Conservation (phyloP, 2,888 invertebrate species). For the Dusona sp. region DNA sequence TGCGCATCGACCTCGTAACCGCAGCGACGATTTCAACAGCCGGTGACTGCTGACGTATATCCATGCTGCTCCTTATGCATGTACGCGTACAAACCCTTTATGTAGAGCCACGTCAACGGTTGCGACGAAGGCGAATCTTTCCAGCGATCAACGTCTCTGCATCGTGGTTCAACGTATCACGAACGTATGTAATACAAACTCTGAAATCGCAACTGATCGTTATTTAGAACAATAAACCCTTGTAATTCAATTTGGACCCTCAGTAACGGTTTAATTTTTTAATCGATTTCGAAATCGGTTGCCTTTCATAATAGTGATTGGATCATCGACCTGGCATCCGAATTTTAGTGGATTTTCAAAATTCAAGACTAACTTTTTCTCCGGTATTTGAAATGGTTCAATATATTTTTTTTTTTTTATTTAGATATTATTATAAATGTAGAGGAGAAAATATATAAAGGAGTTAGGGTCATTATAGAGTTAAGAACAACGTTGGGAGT, state of each 20-base stretch:
- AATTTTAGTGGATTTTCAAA: neutral
- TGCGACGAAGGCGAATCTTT: constrained; percentile 11
- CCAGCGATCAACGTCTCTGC: constrained; percentile 10
- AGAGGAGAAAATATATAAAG: no score
- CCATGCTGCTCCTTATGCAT: neutral
- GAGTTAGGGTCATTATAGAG: no score
- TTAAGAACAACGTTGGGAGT: no score
- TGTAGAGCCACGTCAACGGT: neutral
- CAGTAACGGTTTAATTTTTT: neutral
- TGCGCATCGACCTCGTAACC: constrained; percentile 57
- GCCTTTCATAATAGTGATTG: neutral
- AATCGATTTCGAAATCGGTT: no score
- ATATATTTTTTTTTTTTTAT: neutral
- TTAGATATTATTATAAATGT: no score
- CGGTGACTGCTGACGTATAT: constrained; percentile 33
- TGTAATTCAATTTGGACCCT: neutral
- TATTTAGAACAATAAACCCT: neutral
- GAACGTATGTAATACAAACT: neutral
- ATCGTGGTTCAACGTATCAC: constrained; percentile 3
- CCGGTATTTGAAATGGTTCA: neutral
- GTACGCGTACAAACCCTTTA: neutral
- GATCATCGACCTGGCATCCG: neutral
- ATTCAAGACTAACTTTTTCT: neutral
- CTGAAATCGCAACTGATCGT: neutral
- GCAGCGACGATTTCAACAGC: constrained; percentile 48